Base-by-base conservation (phyloP, 1,140 invertebrate genomes). In the Charaxes varanes region DNA sequence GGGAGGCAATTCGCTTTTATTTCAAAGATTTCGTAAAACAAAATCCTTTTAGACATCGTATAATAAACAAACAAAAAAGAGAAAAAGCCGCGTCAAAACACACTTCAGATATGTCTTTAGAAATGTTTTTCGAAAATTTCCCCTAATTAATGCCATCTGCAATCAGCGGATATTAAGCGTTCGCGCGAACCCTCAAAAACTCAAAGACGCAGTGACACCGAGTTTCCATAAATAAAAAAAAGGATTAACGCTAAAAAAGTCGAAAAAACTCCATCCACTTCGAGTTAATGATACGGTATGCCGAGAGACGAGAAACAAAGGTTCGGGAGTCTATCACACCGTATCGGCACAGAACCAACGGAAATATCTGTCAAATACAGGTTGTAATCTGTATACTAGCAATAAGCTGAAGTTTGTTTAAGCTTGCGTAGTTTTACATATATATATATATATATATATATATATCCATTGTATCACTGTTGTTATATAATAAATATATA, bases 281-380 rank as follows among this genome's bases (percentile, higher is more conserved):
- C 72, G 70, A 79, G 79, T 83, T 83, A 83, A 83, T 83, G 79
- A 83, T 80, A 83, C 76, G 79, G 62, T 71, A 82, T 64, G 69
- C 53, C 50, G 73, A 67, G 66, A 71, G 64, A 69, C 59, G 71
- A 58, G 56, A 82, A 82, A 83, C 76, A 83, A 83, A 80, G 73
- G 56, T 62, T 61, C 23, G 64, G 56, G 7, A n/a, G 18, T 13
- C 22, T 32, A 18, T 78, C 38, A 77, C 70, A 81, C 73, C 66
- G 70, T 27, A 6, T 7, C 28, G 28, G 18, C 3, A 6, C n/a
- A 24, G 3, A 24, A 5, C 8, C 4, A 24, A 10, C 4, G 8
- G 1, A 24, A n/a, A n/a, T n/a, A n/a, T n/a, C n/a, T n/a, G n/a
- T n/a, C n/a, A n/a, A n/a, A n/a, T n/a, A n/a, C n/a, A n/a, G n/a